phyloP scores from a whole-genome alignment of 2,888 invertebrate genomes.

The Ommatoiulus sabulosus region DNA sequence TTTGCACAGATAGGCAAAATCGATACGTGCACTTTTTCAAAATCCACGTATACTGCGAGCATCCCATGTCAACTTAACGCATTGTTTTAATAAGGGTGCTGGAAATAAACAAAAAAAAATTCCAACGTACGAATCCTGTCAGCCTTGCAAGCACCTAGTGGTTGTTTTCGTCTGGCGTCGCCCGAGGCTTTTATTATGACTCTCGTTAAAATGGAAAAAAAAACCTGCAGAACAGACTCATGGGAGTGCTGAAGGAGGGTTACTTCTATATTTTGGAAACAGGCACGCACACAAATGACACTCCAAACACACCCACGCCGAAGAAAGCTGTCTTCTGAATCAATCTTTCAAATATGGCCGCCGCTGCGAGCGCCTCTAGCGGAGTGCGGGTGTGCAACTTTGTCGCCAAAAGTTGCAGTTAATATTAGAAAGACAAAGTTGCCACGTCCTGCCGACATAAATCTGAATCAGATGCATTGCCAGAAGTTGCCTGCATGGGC shows the following conservation, averaged over 20 bases:
- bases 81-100: constrained; percentile 3
- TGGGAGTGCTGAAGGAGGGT: neutral
- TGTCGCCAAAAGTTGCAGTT: too few species aligned
- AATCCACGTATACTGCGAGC: neutral
- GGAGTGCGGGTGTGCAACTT: neutral
- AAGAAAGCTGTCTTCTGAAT: neutral
- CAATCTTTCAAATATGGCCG: constrained; percentile 6
- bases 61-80: neutral
- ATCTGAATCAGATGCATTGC: neutral
- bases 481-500: neutral
- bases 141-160: constrained; percentile 16
- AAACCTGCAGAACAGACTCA: neutral
- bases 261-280: neutral
- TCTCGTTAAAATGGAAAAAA: constrained; percentile 34
- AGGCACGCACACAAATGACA: neutral
- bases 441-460: neutral
- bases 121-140: constrained; percentile 6
- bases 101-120: neutral
- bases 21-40: neutral
- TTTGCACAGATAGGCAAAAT: neutral
- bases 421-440: neutral
- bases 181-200: constrained; percentile 24
- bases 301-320: constrained; percentile 7
- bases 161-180: constrained; percentile 34
- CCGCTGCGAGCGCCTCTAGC: neutral